Evolutionary conservation across 1,140 invertebrate species (phyloP), one percentile per base, ranked within the genome.

Genomic region (Penaeus japonicus): DNA sequence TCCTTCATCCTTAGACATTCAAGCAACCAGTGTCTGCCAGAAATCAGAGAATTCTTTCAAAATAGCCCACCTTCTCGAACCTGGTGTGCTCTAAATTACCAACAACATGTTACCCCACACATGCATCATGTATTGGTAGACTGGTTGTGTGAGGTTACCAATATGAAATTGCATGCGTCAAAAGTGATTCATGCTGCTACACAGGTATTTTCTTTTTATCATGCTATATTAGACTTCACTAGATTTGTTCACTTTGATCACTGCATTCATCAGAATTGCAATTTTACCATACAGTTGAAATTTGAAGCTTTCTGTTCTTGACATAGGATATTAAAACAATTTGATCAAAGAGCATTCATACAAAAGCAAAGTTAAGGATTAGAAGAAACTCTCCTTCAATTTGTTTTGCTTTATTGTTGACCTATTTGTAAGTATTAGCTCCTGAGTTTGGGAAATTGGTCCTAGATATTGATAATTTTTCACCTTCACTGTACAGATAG

Each of bases 71-170:
- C 84, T 15, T 85, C 84, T 32, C 84, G 84, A 54, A 85, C 75
- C 0, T 79, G 32, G 30, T 59, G n/a, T 35, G 84, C 84, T 57
- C 84, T 85, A 10, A 32, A 57, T 24, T 85, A 85, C 54, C 84
- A 85, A n/a, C 84, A 53, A 27, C 84, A 79, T 15, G 73, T 85
- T 2, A 78, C 73, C 10, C 73, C 84, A n/a, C 84, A 85, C 75
- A 85, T 85, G 84, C 84, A 85, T 78, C 84, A 85, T 47, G 84
- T 85, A 27, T 39, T 85, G 75, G 55, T 85, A 30, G 84, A 85
- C 27, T 85, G 84, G 84, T 75, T 85, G 4, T 85, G 84, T 77
- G 73, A 85, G 53, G 84, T 85, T 47, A 75, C 84, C 22, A 85
- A 78, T 30, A 85, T 85, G 54, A 57, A 59, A 10, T 54, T 59